Base-by-base conservation (phyloP, 2,113 vertebrate genomes). In the Glareola pratincola region DNA sequence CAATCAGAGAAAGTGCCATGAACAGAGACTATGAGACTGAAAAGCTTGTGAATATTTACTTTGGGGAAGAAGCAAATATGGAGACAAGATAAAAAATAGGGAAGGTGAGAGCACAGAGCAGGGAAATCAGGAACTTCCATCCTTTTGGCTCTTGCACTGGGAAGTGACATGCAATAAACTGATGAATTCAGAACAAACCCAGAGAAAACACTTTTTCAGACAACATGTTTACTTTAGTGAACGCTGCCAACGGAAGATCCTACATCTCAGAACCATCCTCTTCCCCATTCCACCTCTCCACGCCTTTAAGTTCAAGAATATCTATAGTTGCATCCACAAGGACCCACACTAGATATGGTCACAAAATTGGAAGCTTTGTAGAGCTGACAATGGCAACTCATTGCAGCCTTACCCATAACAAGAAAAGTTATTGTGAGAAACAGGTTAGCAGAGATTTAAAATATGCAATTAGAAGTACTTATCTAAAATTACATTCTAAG, bases 401-500 rank as follows among this genome's bases (percentile, higher is more conserved):
- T 16, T 50, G 34, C 63, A 77, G 53, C 26, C 47, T 41, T 50
- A 74, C 64, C 72, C 68, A 27, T 20, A 85, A 88, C 22, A 80
- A 69, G 50, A 94, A 60, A 81, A 89, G 85, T 24, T 45, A 85
- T 37, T 83, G 39, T 54, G 50, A 96, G 73, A 89, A 92, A 68
- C 1, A 1, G 69, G 85, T 95, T 76, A 94, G 79, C 68, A 88
- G 73, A 90, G 66, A 89, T 76, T 59, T 87, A 27, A 95, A 93
- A 75, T 59, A 68, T 6, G 41, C 75, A 86, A 90, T 90, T 96
- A 90, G 64, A 82, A 50, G 50, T 23, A 95, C 48, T 95, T 85
- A 93, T 14, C 85, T 89, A 87, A 92, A 97, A 94, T 83, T 81
- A 80, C 41, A 57, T 30, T 79, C 39, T 84, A 76, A 32, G 56